Percentiles rank a stretch among this genome's conserved stretches.
Evolutionary conservation across 2,888 invertebrate species (phyloP).

Genomic region (Spisula solida): DNA sequence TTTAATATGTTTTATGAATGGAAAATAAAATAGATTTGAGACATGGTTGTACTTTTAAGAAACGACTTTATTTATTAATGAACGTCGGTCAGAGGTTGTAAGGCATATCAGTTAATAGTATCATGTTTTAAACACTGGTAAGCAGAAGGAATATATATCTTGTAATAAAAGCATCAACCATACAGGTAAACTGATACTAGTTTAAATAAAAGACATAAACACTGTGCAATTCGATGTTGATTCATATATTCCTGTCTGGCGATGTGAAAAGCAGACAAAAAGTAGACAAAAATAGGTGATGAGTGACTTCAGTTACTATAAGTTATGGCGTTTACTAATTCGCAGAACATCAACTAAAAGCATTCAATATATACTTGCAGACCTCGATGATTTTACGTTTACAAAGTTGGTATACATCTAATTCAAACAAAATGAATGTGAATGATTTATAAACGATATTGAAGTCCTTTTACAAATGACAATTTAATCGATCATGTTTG

Average conservation of each 20-base stretch:
- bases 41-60: background rate
- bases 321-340: background rate
- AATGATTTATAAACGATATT: background rate
- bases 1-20: constrained; percentile 3
- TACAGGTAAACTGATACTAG: background rate
- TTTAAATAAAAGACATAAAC: background rate
- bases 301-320: no score
- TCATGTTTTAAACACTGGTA: background rate
- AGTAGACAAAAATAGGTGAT: no score
- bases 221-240: no score
- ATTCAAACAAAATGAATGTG: background rate
- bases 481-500: background rate
- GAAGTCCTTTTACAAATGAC: background rate
- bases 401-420: background rate
- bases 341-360: background rate
- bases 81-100: background rate
- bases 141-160: background rate
- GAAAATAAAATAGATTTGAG: background rate
- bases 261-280: no score
- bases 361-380: background rate
- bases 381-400: background rate
- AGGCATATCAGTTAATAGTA: background rate
- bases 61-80: constrained; percentile 19
- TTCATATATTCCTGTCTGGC: no score
- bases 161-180: background rate